These are phyloP conservation scores for Antrozous pallidus DNA, from an alignment of 2,797 vertebrate species.

Conservation along the genomic window DNA sequence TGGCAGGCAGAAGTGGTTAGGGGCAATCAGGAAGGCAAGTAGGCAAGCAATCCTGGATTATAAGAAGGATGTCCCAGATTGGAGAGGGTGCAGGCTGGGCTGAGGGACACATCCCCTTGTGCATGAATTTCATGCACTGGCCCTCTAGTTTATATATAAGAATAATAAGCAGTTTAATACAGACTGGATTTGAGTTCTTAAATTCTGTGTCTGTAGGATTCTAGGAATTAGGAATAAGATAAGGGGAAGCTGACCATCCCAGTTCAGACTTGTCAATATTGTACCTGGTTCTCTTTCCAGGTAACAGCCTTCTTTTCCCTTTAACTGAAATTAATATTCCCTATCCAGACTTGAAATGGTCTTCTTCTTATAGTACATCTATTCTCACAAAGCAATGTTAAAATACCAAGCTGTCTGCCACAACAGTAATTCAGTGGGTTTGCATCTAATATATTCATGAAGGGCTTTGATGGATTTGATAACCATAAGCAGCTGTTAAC, in stretches of 20 bases:
- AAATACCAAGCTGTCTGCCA: conserved; percentile 75
- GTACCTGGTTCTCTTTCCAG: not conserved
- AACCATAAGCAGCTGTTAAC: conserved; percentile 75
- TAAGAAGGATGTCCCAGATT: too few species aligned
- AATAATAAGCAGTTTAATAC: conserved; percentile 36
- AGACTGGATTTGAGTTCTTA: not conserved
- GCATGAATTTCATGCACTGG: too few species aligned
- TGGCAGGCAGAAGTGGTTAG: too few species aligned
- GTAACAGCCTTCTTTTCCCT: not conserved
- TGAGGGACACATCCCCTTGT: too few species aligned
- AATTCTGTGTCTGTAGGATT: not conserved
- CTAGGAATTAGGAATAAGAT: not conserved
- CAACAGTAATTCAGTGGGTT: conserved; percentile 60
- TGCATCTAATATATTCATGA: conserved; percentile 74
- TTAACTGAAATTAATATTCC: not conserved
- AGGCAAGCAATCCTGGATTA: too few species aligned
- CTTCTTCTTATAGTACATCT: conserved; percentile 39
- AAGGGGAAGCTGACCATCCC: not conserved
- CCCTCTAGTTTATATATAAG: conserved; percentile 1
- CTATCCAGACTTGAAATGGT: not conserved
- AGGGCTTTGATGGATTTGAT: conserved; percentile 77
- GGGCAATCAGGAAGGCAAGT: too few species aligned
- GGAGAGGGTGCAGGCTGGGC: too few species aligned
- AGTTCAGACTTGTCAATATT: not conserved
- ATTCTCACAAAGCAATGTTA: conserved; percentile 64